phyloP scores from a whole-genome alignment of 2,113 vertebrate species.

The Bos javanicus region DNA sequence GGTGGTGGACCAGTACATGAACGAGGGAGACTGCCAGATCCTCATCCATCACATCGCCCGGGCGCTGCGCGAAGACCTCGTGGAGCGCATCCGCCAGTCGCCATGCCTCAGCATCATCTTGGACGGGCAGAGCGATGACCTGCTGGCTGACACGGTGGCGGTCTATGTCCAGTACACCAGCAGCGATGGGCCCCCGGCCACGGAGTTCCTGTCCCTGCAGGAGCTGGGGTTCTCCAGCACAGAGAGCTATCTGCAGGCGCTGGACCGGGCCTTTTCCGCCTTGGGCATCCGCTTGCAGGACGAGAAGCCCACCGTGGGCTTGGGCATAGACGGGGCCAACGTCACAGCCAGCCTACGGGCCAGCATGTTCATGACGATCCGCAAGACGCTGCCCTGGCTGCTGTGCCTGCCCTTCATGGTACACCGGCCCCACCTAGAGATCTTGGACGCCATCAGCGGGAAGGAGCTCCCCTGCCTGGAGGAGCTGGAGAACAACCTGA shows the following conservation, averaged over 20 bases:
- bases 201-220: conserved; percentile 94
- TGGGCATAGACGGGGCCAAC: conserved; percentile 92
- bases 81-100: conserved; percentile 93
- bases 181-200: conserved; percentile 89
- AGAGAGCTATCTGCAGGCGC: conserved; percentile 93
- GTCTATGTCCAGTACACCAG: conserved; percentile 94
- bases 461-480: conserved; percentile 96
- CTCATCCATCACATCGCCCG: conserved; percentile 93
- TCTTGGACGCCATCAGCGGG: conserved; percentile 94
- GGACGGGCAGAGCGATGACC: conserved; percentile 92
- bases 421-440: conserved; percentile 93
- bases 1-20: conserved; percentile 98
- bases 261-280: conserved; percentile 91
- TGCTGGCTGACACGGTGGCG: conserved; percentile 92
- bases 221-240: conserved; percentile 88
- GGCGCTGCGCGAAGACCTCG: conserved; percentile 92
- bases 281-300: conserved; percentile 92
- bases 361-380: conserved; percentile 91
- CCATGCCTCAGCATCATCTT: conserved; percentile 95
- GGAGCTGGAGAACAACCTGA: conserved; percentile 96
- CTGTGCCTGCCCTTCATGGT: conserved; percentile 96
- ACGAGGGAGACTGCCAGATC: conserved; percentile 95
- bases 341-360: conserved; percentile 90
- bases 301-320: conserved; percentile 88
- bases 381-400: conserved; percentile 94